Conservation (phyloP, 92 coral and sea anemone species). For the Palythoa heliodiscus region DNA sequence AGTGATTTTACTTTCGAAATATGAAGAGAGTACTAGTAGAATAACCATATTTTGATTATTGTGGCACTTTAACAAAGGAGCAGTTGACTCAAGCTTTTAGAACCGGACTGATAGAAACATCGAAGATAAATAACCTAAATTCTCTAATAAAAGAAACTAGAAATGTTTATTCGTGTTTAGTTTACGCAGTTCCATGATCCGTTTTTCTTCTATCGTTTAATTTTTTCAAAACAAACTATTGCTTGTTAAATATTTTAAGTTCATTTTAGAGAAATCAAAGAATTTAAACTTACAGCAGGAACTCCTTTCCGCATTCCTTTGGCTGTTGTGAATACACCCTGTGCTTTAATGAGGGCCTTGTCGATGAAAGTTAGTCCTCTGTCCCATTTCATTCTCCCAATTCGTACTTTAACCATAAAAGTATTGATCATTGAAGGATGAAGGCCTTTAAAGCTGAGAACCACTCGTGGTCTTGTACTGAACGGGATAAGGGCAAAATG, state of each 20-base stretch:
- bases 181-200: too few relatives aligned
- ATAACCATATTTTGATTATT: too few relatives aligned
- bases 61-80: too few relatives aligned
- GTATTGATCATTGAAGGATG: not conserved
- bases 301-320: conserved; percentile 38
- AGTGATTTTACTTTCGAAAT: too few relatives aligned
- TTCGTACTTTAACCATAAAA: conserved; percentile 2
- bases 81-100: too few relatives aligned
- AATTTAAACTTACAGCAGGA: conserved; percentile 1
- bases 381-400: conserved; percentile 23
- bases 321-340: conserved; percentile 17
- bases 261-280: too few relatives aligned
- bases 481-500: conserved; percentile 23
- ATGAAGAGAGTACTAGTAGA: too few relatives aligned
- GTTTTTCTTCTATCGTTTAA: not conserved
- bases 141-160: too few relatives aligned
- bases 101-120: too few relatives aligned
- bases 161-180: too few relatives aligned
- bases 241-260: not conserved
- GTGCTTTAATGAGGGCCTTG: conserved; percentile 23
- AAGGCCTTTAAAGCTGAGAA: conserved; percentile 27
- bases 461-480: conserved; percentile 20
- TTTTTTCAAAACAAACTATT: not conserved
- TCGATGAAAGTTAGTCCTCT: conserved; percentile 30
- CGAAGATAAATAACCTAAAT: too few relatives aligned